These are phyloP conservation scores for Platysternon megacephalum DNA, from an alignment of 2,113 vertebrate genomes.

Conservation along the genomic window DNA sequence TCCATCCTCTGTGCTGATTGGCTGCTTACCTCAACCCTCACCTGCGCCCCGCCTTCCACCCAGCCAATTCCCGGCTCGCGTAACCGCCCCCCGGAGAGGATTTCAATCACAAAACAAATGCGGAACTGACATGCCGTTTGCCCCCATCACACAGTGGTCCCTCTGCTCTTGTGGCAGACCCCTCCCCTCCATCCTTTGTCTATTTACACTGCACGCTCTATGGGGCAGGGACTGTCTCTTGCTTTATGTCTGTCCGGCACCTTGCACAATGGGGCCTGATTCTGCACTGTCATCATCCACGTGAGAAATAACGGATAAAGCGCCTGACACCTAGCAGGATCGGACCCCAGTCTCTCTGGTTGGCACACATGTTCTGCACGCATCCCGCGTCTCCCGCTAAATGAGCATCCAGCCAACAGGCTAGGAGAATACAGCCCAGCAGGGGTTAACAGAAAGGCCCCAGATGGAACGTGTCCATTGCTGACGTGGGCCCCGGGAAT, in stretches of 20 bases:
- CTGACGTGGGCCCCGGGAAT: rapidly evolving
- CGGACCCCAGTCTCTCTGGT: background rate
- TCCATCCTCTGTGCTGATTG: background rate
- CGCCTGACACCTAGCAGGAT: background rate
- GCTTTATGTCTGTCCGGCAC: background rate
- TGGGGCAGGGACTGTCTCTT: background rate
- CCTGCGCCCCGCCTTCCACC: background rate
- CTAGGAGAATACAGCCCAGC: background rate
- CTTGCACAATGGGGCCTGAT: background rate
- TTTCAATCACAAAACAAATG: background rate
- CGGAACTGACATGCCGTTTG: background rate
- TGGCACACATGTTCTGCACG: background rate
- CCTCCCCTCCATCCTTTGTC: background rate
- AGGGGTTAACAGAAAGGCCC: background rate
- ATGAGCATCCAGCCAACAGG: background rate
- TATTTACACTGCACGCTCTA: background rate
- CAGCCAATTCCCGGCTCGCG: too few species aligned
- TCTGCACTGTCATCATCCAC: background rate
- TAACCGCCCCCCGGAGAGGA: background rate
- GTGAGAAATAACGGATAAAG: background rate
- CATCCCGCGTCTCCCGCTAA: background rate
- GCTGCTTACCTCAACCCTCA: background rate
- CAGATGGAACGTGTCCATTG: background rate
- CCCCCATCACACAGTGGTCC: background rate
- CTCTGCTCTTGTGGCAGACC: background rate